Percentiles rank a stretch among this genome's conserved stretches.
Conservation (phyloP, 2,797 vertebrate genomes). For the Hydrophis major region DNA sequence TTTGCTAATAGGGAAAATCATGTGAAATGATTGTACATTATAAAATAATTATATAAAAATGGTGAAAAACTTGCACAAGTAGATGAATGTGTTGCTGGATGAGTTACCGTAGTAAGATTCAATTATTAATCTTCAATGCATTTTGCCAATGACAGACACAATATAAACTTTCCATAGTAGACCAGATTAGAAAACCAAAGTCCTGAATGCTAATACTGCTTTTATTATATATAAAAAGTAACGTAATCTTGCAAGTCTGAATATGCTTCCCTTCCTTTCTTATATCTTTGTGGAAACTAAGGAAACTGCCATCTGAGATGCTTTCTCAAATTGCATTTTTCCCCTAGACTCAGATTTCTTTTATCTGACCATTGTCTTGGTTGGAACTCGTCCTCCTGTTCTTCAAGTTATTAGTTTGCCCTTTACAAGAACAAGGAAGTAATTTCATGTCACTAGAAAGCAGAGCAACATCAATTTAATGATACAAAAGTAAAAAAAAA, state of each 20-base stretch:
- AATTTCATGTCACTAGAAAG: neutral
- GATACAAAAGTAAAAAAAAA: neutral
- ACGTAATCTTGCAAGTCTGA: neutral
- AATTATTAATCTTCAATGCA: neutral
- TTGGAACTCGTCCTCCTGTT: neutral
- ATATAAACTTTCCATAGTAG: neutral
- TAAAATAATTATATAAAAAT: neutral
- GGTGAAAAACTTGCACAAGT: neutral
- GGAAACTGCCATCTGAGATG: neutral
- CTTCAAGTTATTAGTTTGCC: neutral
- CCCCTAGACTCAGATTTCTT: neutral
- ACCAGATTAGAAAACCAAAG: neutral
- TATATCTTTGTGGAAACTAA: neutral
- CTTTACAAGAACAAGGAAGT: neutral
- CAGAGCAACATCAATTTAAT: neutral
- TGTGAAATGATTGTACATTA: neutral
- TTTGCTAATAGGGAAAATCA: neutral
- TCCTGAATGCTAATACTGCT: neutral
- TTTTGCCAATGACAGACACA: neutral
- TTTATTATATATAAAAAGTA: neutral
- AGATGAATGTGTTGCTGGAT: neutral
- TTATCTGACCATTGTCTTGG: neutral
- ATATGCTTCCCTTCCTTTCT: neutral
- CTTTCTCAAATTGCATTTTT: neutral
- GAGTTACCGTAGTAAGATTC: neutral